Evolutionary conservation across 1,140 invertebrate genomes (phyloP), one percentile per base, ranked within the genome.

Genomic region (Drosophila pandora): DNA sequence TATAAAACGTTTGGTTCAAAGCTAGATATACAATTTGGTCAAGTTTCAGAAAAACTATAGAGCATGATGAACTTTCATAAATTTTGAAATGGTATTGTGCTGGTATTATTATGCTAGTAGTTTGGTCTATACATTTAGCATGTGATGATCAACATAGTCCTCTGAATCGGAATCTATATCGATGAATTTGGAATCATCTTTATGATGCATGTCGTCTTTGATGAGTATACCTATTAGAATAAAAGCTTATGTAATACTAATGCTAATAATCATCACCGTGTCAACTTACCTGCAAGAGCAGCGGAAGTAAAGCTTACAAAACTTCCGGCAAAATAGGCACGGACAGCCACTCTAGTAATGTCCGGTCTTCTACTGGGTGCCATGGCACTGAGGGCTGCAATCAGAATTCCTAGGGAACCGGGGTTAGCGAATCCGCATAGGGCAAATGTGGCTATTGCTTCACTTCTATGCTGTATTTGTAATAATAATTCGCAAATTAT

Each of bases 361-460:
- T 77, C 73, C 2, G 25, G 0, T 7, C 78, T 74, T 9, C 73
- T 43, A 2, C 0, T 0, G 0, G 77, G 74, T 8, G 79, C 74
- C 69, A 80, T 74, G 2, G 61, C 77, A 48, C 37, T 68, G 0
- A 82, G 23, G 0, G 59, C 4, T 0, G 79, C 77, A 41, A 82
- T 73, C 2, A 80, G 12, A 9, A 82, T 76, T 5, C 67, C 79
- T 12, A 82, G 2, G 0, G 79, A 82, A 0, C 68, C 79, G 0
- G 79, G 79, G 49, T 80, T 82, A 0, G 77, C 73, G 13, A 82
- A 82, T 0, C 98, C 97, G 87, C 98, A 99, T 2, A 99, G 93
- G 0, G 98, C 96, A 90, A 96, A 99, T 0, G 98, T 99, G 0
- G 97, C 96, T 30, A 99, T 97, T 1, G 95, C 94, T 80, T 95